Evolutionary conservation across 2,797 vertebrate genomes (phyloP), one percentile per base, ranked within the genome.

Genomic region (Hydrocynus forskahlii): DNA sequence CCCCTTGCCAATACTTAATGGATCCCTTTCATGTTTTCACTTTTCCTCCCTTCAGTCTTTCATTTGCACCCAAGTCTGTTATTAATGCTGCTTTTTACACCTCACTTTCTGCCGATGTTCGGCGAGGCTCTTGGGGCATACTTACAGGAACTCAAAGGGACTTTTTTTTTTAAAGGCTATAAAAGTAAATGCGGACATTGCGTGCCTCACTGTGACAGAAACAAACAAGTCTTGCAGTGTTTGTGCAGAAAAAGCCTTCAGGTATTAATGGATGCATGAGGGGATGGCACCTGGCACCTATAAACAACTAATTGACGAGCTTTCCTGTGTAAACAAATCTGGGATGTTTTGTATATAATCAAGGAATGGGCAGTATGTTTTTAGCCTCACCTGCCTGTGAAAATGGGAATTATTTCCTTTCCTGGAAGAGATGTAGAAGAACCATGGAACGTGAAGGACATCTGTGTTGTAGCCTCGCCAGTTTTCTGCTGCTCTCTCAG

Each of bases 1-100:
- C 75, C 83, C 21, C 21, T 83, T 92, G 92, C 93, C 92, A 93
- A 87, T 76, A 82, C 86, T 89, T 92, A 92, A 93, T 92, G 86
- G 86, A 87, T 85, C 85, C 86, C 92, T 92, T 93, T 92, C 87
- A 92, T 90, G 85, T 92, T 90, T 91, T 87, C 81, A 83, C 84
- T 81, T 85, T 86, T 83, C 76, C 86, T 86, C 84, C 78, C 81
- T 21, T 76, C 74, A 59, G 82, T 86, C 88, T 92, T 92, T 93
- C 81, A 92, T 92, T 92, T 89, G 74, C 87, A 86, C 80, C 84
- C 63, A 12, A 80, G 76, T 89, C 45, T 87, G 81, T 87, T 67
- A 81, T 92, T 89, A 88, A 87, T 90, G 86, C 74, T 29, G 72
- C 66, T 75, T 85, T 79, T 91, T 88, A 84, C 87, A 76, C 83